Conservation (phyloP, 2,888 invertebrate genomes). For the Netelia virgata region DNA sequence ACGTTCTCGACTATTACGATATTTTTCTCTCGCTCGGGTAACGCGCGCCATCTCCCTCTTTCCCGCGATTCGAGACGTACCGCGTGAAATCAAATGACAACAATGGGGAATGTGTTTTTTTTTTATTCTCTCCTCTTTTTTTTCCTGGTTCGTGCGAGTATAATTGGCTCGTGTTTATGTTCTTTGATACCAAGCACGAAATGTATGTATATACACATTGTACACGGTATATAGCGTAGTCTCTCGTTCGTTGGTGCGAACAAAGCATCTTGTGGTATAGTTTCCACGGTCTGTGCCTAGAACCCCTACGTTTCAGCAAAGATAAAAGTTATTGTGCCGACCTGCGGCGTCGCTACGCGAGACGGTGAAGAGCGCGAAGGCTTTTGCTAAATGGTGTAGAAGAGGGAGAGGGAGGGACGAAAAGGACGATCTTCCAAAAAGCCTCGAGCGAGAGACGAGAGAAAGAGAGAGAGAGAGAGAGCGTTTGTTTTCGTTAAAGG, state of each 20-base stretch:
- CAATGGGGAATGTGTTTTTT: conserved; percentile 55
- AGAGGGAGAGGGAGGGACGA: background rate
- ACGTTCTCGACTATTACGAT: too few species aligned
- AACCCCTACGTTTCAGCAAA: conserved; percentile 65
- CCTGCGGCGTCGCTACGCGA: conserved; percentile 2
- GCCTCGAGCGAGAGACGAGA: background rate
- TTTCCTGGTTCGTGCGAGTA: conserved; percentile 44
- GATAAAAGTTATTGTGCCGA: conserved; percentile 59
- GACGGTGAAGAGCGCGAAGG: background rate
- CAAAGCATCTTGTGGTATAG: conserved; percentile 71
- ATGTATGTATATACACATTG: conserved; percentile 17
- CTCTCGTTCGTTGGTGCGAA: conserved; percentile 48
- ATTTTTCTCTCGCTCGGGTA: background rate
- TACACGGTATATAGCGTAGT: conserved; percentile 13
- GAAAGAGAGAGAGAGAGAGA: background rate
- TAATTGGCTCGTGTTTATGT: background rate
- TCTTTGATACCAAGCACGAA: conserved; percentile 10
- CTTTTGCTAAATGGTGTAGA: conserved; percentile 2
- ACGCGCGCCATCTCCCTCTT: background rate
- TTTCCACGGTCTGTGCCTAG: conserved; percentile 70
- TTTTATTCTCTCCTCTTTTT: conserved; percentile 25
- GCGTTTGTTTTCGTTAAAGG: background rate
- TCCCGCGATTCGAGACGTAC: background rate
- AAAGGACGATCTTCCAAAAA: background rate
- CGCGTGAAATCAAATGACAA: conserved; percentile 67